Conservation (phyloP, 37 sponge, comb jelly and placozoan species). For the Beroe forskalii region DNA sequence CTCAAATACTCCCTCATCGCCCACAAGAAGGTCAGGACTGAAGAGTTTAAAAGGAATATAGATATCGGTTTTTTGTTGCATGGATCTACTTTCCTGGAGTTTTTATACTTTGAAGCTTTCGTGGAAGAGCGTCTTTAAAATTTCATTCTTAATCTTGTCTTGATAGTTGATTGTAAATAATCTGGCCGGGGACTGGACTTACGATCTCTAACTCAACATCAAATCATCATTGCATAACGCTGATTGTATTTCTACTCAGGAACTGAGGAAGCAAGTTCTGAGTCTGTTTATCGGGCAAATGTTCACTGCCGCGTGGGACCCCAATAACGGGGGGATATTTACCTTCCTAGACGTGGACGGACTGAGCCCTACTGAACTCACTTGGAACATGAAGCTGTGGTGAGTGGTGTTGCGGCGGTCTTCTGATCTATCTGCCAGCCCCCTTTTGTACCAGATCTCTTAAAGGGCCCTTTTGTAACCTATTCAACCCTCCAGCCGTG, state of each 20-base stretch:
- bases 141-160: too few species aligned
- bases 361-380: conserved; percentile 42
- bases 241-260: too few species aligned
- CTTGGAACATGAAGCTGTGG: conserved; percentile 51
- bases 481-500: background rate
- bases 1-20: conserved; percentile 18
- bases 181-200: too few species aligned
- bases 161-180: too few species aligned
- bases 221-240: too few species aligned
- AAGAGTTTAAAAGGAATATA: too few species aligned
- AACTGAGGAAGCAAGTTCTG: conserved; percentile 29
- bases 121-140: too few species aligned
- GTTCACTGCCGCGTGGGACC: conserved; percentile 28
- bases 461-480: background rate
- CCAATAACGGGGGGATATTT: conserved; percentile 9
- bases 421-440: too few species aligned
- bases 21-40: conserved; percentile 59
- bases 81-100: too few species aligned
- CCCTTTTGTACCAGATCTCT: background rate
- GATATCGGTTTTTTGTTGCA: too few species aligned
- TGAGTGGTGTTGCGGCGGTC: background rate
- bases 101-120: too few species aligned
- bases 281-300: conserved; percentile 8
- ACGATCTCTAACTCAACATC: too few species aligned
- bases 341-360: conserved; percentile 33